Conservation (phyloP, 1,140 invertebrate genomes). For the Aleiodes sp. region DNA sequence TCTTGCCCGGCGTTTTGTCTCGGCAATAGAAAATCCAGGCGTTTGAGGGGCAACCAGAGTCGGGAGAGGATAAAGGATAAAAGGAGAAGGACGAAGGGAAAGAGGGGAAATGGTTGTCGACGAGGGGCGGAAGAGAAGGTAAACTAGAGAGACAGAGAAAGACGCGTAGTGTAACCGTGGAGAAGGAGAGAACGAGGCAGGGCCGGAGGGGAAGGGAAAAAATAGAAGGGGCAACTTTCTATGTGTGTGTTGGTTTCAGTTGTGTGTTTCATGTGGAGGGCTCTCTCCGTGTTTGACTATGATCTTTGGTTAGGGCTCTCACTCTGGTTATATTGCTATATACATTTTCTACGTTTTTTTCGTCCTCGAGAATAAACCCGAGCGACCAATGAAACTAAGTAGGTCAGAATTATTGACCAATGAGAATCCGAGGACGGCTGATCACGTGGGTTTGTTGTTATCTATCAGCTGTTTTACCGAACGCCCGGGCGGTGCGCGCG, state of each 20-base stretch:
- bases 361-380: slow-evolving; percentile 44
- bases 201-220: not conserved
- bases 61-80: not conserved
- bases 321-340: no score
- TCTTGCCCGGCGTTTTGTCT: no score
- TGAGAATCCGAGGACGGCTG: slow-evolving; percentile 45
- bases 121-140: not conserved
- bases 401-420: slow-evolving; percentile 55
- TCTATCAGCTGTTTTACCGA: slow-evolving; percentile 70
- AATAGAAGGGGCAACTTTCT: no score
- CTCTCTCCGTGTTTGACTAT: slow-evolving; percentile 41
- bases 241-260: no score
- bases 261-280: no score
- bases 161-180: not conserved
- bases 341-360: slow-evolving; percentile 47
- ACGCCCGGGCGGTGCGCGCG: slow-evolving; percentile 49
- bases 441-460: slow-evolving; percentile 72
- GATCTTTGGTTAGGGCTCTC: slow-evolving; percentile 44
- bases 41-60: not conserved
- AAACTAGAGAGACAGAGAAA: not conserved
- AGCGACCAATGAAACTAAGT: slow-evolving; percentile 58
- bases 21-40: not conserved
- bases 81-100: not conserved
- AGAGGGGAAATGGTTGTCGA: not conserved
- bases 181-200: not conserved